Percentiles rank a stretch among this genome's conserved stretches.
These are phyloP conservation scores for Eupithecia vulgata DNA, from an alignment of 2,888 invertebrate species.

Conservation along the genomic window DNA sequence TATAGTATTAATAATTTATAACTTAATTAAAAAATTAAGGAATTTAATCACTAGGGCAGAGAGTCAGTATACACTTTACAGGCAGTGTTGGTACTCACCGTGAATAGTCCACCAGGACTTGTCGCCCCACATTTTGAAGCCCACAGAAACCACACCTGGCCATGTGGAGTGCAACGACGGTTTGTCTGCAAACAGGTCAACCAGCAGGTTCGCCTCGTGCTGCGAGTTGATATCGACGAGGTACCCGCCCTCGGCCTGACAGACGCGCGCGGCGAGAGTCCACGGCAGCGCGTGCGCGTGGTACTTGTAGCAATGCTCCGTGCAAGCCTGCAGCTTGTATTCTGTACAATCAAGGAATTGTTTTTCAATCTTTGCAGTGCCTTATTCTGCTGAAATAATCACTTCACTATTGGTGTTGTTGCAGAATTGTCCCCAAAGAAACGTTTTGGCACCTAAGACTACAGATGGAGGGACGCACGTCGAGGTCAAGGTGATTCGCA, in stretches of 20 bases:
- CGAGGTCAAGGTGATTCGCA: too few relatives aligned
- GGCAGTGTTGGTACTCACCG: slow-evolving; percentile 2
- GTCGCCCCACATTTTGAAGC: not conserved
- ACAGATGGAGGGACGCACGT: too few relatives aligned
- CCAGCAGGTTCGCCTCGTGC: not conserved
- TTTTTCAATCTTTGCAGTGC: not conserved
- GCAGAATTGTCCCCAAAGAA: too few relatives aligned
- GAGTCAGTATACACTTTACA: too few relatives aligned
- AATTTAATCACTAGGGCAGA: too few relatives aligned
- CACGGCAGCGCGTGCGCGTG: not conserved
- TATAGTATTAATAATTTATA: too few relatives aligned
- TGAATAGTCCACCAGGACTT: slow-evolving; percentile 16
- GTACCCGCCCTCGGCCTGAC: not conserved
- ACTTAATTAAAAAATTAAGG: too few relatives aligned
- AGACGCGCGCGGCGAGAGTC: not conserved
- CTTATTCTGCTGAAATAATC: too few relatives aligned
- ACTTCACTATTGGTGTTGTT: too few relatives aligned
- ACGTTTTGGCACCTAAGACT: too few relatives aligned
- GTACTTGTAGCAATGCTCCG: slow-evolving; percentile 1
- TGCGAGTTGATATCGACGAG: not conserved
- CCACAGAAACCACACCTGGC: not conserved
- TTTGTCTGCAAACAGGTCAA: not conserved
- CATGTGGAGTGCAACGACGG: not conserved
- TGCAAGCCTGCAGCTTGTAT: not conserved
- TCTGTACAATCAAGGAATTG: not conserved